Base-by-base conservation (phyloP, 2,797 vertebrate genomes). In the Clarias platycephalus region DNA sequence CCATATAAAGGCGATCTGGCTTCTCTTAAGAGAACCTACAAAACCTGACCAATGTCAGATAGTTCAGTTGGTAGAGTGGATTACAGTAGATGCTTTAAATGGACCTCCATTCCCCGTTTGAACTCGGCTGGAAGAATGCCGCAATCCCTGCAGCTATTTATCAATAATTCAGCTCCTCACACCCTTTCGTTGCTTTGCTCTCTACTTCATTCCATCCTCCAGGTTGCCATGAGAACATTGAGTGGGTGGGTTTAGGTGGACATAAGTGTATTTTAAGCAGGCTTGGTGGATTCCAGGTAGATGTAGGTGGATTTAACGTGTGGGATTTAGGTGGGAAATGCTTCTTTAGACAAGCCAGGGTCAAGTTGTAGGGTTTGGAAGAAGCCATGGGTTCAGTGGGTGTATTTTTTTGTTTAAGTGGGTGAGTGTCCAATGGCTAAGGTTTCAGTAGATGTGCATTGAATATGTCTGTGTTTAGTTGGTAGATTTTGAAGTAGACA, bases 101-200 rank as follows among this genome's bases (percentile, higher is more conserved):
- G 49, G 49, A 53, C 49, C 49, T 53, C 49, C 49, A 53, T 13
- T 53, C 49, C 49, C 1, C 2, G 1, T 12, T 53, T 53, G 49
- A 53, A 53, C 49, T 53, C 0, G 49, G 49, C 49, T 53, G 49
- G 10, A 53, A 53, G 2, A 53, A 44, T 26, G 16, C n/a, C 5
- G 44, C 40, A 80, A 64, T 64, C 40, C 40, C 60, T 49, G 77
- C 40, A 49, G 62, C n/a, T 28, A 66, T 80, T 28, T 64, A 64
- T 80, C 40, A 64, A 80, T 80, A 80, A 49, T 80, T 80, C 77
- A 64, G 16, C 60, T 10, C 24, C 34, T 44, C 34, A 26, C 44
- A 63, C 58, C 22, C 4, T 12, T 20, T 60, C 5, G 13, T 77
- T 28, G n/a, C 10, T 63, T 64, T 28, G 20, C 6, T 12, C 1